Evolutionary conservation across 2,113 vertebrate species (phyloP), one percentile per base, ranked within the genome.

Genomic region (Lethenteron camtschaticum): DNA sequence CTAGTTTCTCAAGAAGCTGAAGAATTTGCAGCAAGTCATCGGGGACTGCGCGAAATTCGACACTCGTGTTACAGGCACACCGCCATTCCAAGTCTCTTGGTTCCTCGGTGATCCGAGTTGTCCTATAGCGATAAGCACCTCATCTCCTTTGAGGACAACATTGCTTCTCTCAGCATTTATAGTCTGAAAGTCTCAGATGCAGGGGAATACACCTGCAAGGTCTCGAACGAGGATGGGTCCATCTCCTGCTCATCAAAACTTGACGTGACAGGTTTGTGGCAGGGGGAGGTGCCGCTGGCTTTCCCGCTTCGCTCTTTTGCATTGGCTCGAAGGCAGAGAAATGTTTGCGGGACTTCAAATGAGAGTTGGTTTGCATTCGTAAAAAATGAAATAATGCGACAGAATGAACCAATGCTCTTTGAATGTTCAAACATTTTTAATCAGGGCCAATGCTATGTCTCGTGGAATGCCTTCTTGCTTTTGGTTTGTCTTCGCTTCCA

Each of bases 91-190:
- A 2, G 24, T 66, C 63, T 16, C 63, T 66, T 66, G 63, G 63
- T 66, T n/a, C 24, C n/a, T 16, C n/a, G 24, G 24, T 66, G 63
- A 24, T 9, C 63, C 24, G 63, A 66, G 24, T 1, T 66, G 63
- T 66, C 63, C 10, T 24, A n/a, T 66, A 24, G 63, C n/a, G 63
- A 66, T 66, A 20, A 66, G 9, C 24, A 66, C 24, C 10, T 66
- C 63, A 66, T 66, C n/a, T 66, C 63, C 24, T 66, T 66, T 66
- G 63, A 66, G 63, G 63, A 66, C 8, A 66, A 66, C 24, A 11
- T 66, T 66, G 63, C 63, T 11, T 16, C 63, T 9, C 63, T 66
- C 10, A 20, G 24, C n/a, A 16, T 66, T 24, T 9, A 9, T 24
- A 66, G 24, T 66, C 63, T 66, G n/a, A n/a, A 16, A n/a, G n/a